phyloP scores from a whole-genome alignment of 1,140 invertebrate genomes.

The Cephus cinctus region DNA sequence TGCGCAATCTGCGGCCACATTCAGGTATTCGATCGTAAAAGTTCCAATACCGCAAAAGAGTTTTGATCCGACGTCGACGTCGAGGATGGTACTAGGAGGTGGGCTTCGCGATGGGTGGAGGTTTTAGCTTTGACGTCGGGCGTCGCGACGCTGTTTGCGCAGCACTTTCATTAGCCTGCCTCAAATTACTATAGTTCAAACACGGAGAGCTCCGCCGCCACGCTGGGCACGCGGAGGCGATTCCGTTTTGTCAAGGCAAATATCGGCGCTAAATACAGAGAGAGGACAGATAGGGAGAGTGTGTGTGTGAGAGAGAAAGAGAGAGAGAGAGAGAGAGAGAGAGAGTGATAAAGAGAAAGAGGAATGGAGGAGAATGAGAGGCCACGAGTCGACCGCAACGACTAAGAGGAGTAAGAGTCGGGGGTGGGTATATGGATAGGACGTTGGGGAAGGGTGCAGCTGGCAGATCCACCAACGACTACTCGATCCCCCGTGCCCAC shows the following conservation, averaged over 20 bases:
- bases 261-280: slow-evolving; percentile 37
- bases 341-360: slow-evolving; percentile 6
- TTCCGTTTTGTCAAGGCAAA: slow-evolving; percentile 48
- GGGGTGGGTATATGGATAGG: too few relatives aligned
- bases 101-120: slow-evolving; percentile 18
- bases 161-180: slow-evolving; percentile 55
- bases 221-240: slow-evolving; percentile 33
- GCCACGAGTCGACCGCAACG: too few relatives aligned
- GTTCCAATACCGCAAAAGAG: too few relatives aligned
- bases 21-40: too few relatives aligned
- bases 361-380: neutral
- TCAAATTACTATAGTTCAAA: slow-evolving; percentile 56
- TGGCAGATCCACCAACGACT: too few relatives aligned
- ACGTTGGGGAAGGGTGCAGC: too few relatives aligned
- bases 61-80: slow-evolving; percentile 14
- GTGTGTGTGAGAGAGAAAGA: slow-evolving; percentile 16
- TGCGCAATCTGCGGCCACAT: too few relatives aligned
- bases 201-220: slow-evolving; percentile 26
- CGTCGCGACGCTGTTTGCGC: slow-evolving; percentile 51
- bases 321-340: slow-evolving; percentile 7
- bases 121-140: slow-evolving; percentile 49
- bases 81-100: slow-evolving; percentile 9
- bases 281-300: too few relatives aligned
- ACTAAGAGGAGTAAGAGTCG: too few relatives aligned
- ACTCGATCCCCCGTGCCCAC: too few relatives aligned